Base-by-base conservation (phyloP, 2,797 vertebrate genomes). In the Sibirionetta formosa region DNA sequence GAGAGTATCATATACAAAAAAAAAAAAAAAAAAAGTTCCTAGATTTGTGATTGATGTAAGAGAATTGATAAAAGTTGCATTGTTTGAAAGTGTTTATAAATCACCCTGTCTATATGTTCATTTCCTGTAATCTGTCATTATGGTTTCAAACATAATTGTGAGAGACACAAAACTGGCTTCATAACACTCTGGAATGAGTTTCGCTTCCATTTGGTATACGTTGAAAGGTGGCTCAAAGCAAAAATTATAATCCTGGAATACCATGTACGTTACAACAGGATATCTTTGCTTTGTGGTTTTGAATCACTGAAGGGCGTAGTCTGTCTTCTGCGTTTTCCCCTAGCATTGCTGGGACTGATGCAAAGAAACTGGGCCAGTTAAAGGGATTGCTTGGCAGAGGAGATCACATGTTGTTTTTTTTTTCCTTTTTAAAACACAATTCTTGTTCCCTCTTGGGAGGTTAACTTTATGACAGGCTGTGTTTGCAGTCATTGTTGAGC, bases 101-200 rank as follows among this genome's bases (percentile, higher is more conserved):
- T 96, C 95, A 95, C 90, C 57, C 94, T 93, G 94, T 96, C 96
- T 70, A 66, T 96, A 68, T 3, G 23, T 90, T 95, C 91, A 86
- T 96, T 97, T 97, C 97, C 96, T 97, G 95, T 94, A 96, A 97
- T 97, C 95, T 96, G 96, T 97, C 96, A 96, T 94, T 96, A 95
- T 64, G 57, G 65, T 94, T 96, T 97, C 95, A 95, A 87, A 82
- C 1, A 1, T 96, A 97, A 97, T 96, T 93, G 92, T 57, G 40
- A 94, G 82, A 95, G 96, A 95, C 97, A 93, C 56, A 69, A 93
- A 97, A 91, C 93, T 97, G 96, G 97, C 96, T 78, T 91, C 17
- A 0, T 19, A 77, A 80, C 42, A 3, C 82, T 75, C 86, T 94
- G 90, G 91, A 96, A 93, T 81, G 88, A 92, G 46, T 19, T 79